These are phyloP conservation scores for Sphinx pinastri DNA, from an alignment of 2,888 invertebrate genomes.

Conservation along the genomic window DNA sequence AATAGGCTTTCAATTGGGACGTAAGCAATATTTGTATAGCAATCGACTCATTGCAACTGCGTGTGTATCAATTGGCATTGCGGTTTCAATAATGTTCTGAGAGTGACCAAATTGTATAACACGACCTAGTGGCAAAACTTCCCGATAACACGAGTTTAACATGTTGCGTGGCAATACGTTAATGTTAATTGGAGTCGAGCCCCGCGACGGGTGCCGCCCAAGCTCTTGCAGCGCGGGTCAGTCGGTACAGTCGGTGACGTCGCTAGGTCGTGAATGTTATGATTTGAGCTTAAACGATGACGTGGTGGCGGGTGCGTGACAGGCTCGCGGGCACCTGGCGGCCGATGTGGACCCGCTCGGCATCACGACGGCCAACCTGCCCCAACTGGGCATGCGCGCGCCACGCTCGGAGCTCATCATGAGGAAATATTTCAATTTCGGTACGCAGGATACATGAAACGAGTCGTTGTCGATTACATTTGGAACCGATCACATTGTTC, in stretches of 20 bases:
- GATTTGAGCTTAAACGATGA: constrained; percentile 40
- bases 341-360: constrained; percentile 97
- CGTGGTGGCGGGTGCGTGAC: constrained; percentile 74
- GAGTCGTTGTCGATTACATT: constrained; percentile 48
- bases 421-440: constrained; percentile 84
- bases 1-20: constrained; percentile 6
- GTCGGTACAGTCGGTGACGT: constrained; percentile 6
- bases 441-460: constrained; percentile 66
- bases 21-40: constrained; percentile 27
- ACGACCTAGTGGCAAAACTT: constrained; percentile 52
- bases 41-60: constrained; percentile 48
- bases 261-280: constrained; percentile 29
- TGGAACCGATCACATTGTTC: constrained; percentile 58
- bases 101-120: constrained; percentile 49
- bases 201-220: neutral
- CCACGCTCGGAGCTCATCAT: constrained; percentile 82
- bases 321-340: constrained; percentile 97
- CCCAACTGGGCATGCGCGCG: constrained; percentile 79
- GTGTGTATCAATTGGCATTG: constrained; percentile 57
- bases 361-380: constrained; percentile 90
- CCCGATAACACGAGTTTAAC: constrained; percentile 19
- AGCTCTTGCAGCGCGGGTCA: neutral
- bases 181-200: neutral
- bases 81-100: constrained; percentile 48
- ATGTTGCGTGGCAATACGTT: constrained; percentile 33